Evolutionary conservation across 2,797 vertebrate species (phyloP).

Genomic region (Sebastes nivosus): DNA sequence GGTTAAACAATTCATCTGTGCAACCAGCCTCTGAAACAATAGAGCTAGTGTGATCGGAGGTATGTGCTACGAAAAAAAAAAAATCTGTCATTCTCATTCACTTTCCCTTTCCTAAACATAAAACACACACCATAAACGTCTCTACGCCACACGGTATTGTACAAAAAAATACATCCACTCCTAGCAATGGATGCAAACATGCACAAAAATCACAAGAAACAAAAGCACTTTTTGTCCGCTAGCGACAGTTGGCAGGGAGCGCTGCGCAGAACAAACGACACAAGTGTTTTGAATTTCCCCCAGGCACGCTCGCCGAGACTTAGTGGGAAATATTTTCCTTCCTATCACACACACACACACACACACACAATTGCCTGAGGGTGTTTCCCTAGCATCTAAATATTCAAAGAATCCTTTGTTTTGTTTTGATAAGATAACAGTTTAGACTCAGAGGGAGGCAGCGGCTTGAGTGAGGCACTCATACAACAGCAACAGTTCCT

Average conservation of each 20-base stretch:
- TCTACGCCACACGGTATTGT: neutral
- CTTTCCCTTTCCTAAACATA: conserved; percentile 22
- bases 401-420: conserved; percentile 74
- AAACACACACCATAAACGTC: conserved; percentile 22
- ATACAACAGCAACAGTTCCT: conserved; percentile 44
- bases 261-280: conserved; percentile 49
- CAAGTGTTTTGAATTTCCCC: conserved; percentile 60
- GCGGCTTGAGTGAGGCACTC: conserved; percentile 32
- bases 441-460: conserved; percentile 50
- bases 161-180: neutral
- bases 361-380: conserved; percentile 60
- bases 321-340: conserved; percentile 71
- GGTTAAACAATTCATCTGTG: conserved; percentile 46
- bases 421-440: conserved; percentile 73
- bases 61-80: conserved; percentile 7
- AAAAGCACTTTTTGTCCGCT: conserved; percentile 47
- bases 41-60: conserved; percentile 60
- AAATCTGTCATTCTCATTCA: conserved; percentile 26
- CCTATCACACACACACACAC: conserved; percentile 57
- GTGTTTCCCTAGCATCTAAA: conserved; percentile 68
- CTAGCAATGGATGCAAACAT: conserved; percentile 5
- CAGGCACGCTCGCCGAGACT: conserved; percentile 44
- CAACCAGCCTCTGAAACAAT: conserved; percentile 57
- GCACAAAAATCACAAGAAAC: conserved; percentile 26
- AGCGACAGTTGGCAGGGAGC: conserved; percentile 54